phyloP scores from a whole-genome alignment of 2,113 vertebrate species.

The Ariopsis seemanni region DNA sequence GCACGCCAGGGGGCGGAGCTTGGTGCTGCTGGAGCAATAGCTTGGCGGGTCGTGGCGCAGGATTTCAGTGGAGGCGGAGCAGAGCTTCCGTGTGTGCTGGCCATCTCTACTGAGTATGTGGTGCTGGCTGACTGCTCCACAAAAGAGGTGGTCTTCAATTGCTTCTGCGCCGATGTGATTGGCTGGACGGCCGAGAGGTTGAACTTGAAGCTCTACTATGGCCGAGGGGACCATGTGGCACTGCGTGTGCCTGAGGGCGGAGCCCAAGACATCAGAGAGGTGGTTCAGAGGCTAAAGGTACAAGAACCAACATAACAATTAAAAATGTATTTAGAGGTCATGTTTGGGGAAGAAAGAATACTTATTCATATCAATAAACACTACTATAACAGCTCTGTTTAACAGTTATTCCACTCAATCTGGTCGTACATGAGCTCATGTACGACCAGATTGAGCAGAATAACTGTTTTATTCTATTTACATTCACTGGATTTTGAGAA shows the following conservation, averaged over 20 bases:
- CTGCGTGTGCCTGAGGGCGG: conserved; percentile 76
- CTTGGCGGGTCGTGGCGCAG: conserved; percentile 81
- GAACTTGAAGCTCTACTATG: conserved; percentile 85
- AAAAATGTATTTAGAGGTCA: not conserved
- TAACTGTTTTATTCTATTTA: too few species aligned
- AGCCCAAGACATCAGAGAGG: conserved; percentile 83
- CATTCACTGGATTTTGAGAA: too few species aligned
- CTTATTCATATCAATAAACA: not conserved
- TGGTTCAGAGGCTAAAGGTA: conserved; percentile 91
- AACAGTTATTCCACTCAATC: too few species aligned
- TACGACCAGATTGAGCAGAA: too few species aligned
- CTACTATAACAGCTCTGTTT: not conserved
- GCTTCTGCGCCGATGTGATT: conserved; percentile 89
- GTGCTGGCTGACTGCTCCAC: conserved; percentile 79
- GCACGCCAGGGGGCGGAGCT: conserved; percentile 79
- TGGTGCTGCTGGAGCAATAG: conserved; percentile 76
- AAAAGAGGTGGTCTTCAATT: conserved; percentile 93
- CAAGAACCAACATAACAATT: not conserved
- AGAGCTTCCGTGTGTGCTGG: conserved; percentile 79
- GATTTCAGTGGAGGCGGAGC: conserved; percentile 80
- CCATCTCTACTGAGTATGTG: conserved; percentile 81
- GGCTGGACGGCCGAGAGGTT: conserved; percentile 85
- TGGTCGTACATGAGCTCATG: too few species aligned
- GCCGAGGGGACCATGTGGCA: conserved; percentile 85
- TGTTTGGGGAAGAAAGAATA: not conserved